Conservation (phyloP, 1,140 invertebrate genomes). For the Lordiphosa collinella region DNA sequence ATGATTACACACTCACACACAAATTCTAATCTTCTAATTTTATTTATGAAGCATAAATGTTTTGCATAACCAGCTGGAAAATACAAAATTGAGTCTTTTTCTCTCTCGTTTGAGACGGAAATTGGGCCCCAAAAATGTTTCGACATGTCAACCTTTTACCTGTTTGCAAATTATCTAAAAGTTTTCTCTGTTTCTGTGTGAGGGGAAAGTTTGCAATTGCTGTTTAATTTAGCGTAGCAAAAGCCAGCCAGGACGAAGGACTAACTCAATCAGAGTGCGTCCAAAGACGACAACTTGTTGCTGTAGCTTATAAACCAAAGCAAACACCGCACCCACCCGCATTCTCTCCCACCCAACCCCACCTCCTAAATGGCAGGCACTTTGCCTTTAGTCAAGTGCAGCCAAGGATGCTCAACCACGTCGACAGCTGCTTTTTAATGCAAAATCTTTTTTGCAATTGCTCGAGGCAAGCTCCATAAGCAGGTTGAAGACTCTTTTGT, state of each 20-base stretch:
- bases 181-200: conserved; percentile 16
- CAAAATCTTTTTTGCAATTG: conserved; percentile 23
- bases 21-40: background rate
- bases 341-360: background rate
- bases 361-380: conserved; percentile 39
- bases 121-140: conserved; percentile 24
- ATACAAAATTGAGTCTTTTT: conserved; percentile 38
- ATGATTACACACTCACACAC: background rate
- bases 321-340: background rate
- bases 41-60: conserved; percentile 23
- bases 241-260: conserved; percentile 21
- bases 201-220: conserved; percentile 70
- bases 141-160: background rate
- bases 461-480: conserved; percentile 10
- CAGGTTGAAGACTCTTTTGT: conserved; percentile 11
- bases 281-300: conserved; percentile 53
- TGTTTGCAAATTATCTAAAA: conserved; percentile 60
- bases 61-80: conserved; percentile 40
- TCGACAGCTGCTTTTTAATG: conserved; percentile 22
- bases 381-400: conserved; percentile 55
- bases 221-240: conserved; percentile 69
- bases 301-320: conserved; percentile 46
- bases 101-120: conserved; percentile 12
- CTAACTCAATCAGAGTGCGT: conserved; percentile 67
- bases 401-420: conserved; percentile 40